A percentile compares a stretch with the other conserved stretches of the same genome.
These are phyloP conservation scores for Solea senegalensis DNA, from an alignment of 2,113 vertebrate genomes.

Conservation along the genomic window DNA sequence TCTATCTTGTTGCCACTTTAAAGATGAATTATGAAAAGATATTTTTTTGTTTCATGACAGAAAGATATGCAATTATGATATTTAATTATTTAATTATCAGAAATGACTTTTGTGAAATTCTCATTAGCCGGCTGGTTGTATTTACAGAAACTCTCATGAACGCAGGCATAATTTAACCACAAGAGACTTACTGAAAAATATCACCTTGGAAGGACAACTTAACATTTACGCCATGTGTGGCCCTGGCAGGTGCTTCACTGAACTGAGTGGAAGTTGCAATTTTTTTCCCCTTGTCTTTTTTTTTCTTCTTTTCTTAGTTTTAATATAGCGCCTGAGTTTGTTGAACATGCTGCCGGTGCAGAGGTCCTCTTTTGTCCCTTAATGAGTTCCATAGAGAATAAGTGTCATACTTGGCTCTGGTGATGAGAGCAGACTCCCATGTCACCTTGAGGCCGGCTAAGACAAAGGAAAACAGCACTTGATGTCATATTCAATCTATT, in stretches of 20 bases:
- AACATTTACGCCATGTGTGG: slow-evolving; percentile 38
- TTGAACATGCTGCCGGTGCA: slow-evolving; percentile 69
- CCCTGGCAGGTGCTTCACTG: slow-evolving; percentile 56
- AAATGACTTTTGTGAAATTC: not conserved
- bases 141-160: not conserved
- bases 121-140: not conserved
- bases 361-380: slow-evolving; percentile 70
- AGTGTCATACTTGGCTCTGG: slow-evolving; percentile 66
- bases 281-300: not conserved
- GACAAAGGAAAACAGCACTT: slow-evolving; percentile 66
- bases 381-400: slow-evolving; percentile 76
- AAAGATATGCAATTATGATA: not conserved
- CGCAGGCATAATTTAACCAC: not conserved
- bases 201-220: slow-evolving; percentile 55
- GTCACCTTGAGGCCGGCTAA: slow-evolving; percentile 74
- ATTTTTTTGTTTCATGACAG: too few species aligned
- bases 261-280: slow-evolving; percentile 17
- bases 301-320: slow-evolving; percentile 15
- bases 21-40: too few species aligned
- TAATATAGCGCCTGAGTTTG: slow-evolving; percentile 66
- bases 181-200: not conserved
- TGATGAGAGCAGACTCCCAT: slow-evolving; percentile 69
- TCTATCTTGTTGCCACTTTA: too few species aligned
- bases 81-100: not conserved
- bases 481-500: slow-evolving; percentile 61